Conservation (phyloP, 2,797 vertebrate genomes). For the Amniataba percoides region DNA sequence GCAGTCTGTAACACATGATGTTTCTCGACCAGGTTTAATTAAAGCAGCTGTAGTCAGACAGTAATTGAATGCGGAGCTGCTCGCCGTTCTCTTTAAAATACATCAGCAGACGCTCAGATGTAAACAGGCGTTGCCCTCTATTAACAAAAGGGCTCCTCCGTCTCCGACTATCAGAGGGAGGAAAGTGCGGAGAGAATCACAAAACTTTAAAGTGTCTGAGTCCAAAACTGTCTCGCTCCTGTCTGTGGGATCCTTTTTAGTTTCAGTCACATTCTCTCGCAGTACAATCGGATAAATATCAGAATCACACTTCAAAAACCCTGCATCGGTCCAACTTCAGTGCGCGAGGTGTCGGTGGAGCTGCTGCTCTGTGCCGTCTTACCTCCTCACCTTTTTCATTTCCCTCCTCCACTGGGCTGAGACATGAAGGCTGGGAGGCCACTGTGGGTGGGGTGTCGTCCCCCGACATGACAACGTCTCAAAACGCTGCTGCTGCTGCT, state of each 20-base stretch:
- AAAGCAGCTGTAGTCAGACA: constrained; percentile 44
- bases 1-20: constrained; percentile 9
- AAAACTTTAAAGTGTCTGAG: background rate
- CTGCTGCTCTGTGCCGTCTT: constrained; percentile 17
- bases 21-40: constrained; percentile 49
- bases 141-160: constrained; percentile 50
- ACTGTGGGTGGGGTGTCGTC: constrained; percentile 30
- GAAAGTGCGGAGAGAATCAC: constrained; percentile 1
- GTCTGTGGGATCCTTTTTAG: background rate
- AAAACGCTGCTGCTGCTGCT: constrained; percentile 19
- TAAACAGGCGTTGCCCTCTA: constrained; percentile 49
- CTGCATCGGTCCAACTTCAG: background rate
- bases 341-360: background rate
- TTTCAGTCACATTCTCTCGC: background rate
- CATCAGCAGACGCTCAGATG: constrained; percentile 31
- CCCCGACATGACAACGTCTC: constrained; percentile 29
- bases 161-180: background rate
- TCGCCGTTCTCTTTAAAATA: constrained; percentile 48
- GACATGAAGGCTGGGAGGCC: constrained; percentile 38
- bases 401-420: constrained; percentile 70
- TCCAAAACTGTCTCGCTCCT: background rate
- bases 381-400: constrained; percentile 57
- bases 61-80: constrained; percentile 54
- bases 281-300: background rate
- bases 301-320: background rate